These are phyloP conservation scores for Prosopocoilus inquinatus DNA, from an alignment of 2,888 invertebrate species.

Conservation along the genomic window DNA sequence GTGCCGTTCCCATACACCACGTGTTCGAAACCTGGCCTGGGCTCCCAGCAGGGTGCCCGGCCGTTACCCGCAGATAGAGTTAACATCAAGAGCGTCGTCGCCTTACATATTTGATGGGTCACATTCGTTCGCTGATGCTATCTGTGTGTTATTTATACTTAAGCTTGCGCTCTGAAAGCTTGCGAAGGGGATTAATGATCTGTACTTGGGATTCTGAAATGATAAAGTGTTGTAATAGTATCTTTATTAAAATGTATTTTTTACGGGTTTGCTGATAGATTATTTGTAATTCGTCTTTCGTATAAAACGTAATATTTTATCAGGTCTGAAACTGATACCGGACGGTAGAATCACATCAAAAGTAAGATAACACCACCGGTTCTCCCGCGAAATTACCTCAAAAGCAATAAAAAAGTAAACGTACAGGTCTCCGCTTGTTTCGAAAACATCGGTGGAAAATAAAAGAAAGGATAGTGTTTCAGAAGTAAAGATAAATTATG, in stretches of 20 bases:
- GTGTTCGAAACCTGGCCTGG: slow-evolving; percentile 32
- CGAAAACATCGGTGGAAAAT: too few relatives aligned
- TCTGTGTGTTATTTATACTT: slow-evolving; percentile 35
- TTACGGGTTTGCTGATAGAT: background rate
- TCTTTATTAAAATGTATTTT: slow-evolving; percentile 44
- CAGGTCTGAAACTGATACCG: too few relatives aligned
- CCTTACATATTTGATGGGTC: slow-evolving; percentile 36
- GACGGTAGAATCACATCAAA: too few relatives aligned
- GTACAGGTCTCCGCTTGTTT: too few relatives aligned
- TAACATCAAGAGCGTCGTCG: slow-evolving; percentile 38
- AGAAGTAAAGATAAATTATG: too few relatives aligned
- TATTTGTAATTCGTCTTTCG: too few relatives aligned
- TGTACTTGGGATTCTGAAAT: slow-evolving; percentile 44
- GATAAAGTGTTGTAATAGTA: slow-evolving; percentile 46
- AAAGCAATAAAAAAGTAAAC: too few relatives aligned
- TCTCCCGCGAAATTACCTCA: too few relatives aligned
- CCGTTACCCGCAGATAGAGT: slow-evolving; percentile 40
- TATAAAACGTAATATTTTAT: too few relatives aligned
- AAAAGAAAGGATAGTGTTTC: too few relatives aligned
- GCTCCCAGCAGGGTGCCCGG: slow-evolving; percentile 34
- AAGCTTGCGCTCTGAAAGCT: slow-evolving; percentile 44
- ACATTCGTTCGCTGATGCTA: slow-evolving; percentile 32
- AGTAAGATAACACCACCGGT: too few relatives aligned
- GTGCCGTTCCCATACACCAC: slow-evolving; percentile 39
- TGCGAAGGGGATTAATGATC: slow-evolving; percentile 46